A percentile compares a stretch with the other conserved stretches of the same genome.
These are phyloP conservation scores for Sesamia inferens DNA, from an alignment of 2,888 invertebrate species.

Conservation along the genomic window DNA sequence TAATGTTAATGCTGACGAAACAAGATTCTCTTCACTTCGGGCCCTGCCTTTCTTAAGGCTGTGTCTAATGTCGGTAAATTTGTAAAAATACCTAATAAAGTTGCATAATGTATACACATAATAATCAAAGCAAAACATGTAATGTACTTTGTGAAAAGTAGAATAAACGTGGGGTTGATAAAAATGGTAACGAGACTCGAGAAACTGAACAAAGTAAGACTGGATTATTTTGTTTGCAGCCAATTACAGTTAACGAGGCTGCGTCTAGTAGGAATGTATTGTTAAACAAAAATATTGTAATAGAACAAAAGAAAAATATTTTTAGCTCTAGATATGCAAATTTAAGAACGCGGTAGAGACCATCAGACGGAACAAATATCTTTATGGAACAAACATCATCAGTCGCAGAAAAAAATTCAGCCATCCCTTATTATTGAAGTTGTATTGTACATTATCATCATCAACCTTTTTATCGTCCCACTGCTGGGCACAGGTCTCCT, in stretches of 20 bases:
- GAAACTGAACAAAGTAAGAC: neutral
- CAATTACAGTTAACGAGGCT: neutral
- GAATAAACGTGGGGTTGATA: slow-evolving; percentile 27
- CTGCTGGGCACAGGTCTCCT: no score
- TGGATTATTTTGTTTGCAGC: neutral
- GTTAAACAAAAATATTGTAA: neutral
- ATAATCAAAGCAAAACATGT: slow-evolving; percentile 48
- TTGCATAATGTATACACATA: slow-evolving; percentile 56
- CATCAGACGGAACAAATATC: no score
- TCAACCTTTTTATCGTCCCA: no score
- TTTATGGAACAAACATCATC: no score
- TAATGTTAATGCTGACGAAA: slow-evolving; percentile 69
- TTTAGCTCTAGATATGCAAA: neutral
- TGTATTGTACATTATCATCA: no score
- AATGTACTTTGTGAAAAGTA: slow-evolving; percentile 30
- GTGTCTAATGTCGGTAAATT: slow-evolving; percentile 55
- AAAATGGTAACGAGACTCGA: slow-evolving; percentile 7
- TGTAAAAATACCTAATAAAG: slow-evolving; percentile 50
- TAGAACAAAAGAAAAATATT: neutral
- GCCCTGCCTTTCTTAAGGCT: slow-evolving; percentile 61
- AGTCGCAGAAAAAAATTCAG: no score
- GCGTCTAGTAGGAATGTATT: neutral
- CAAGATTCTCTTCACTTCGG: slow-evolving; percentile 62
- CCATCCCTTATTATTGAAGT: no score
- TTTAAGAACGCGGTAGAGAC: no score